A percentile compares a stretch with the other conserved stretches of the same genome.
Evolutionary conservation across 2,888 invertebrate genomes (phyloP).

Genomic region (Galerucella nymphaeae): DNA sequence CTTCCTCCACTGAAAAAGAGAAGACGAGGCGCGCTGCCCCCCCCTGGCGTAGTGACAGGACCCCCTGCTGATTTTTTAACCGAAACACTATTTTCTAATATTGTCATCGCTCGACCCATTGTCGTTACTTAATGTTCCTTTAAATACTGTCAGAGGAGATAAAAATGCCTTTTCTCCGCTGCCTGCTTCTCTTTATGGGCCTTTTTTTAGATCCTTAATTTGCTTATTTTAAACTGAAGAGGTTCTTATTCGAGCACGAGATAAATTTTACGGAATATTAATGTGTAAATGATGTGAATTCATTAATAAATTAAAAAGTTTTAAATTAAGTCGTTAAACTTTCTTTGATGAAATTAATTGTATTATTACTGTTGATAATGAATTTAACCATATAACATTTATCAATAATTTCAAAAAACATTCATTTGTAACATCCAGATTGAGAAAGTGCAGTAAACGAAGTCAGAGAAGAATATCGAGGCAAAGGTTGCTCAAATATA

Average conservation of each 20-base stretch:
- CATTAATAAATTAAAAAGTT: slow-evolving; percentile 8
- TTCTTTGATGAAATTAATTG: neutral
- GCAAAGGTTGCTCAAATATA: no score
- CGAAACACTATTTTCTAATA: slow-evolving; percentile 60
- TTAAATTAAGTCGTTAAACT: neutral
- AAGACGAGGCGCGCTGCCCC: slow-evolving; percentile 47
- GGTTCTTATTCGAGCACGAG: slow-evolving; percentile 23
- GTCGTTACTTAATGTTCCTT: slow-evolving; percentile 57
- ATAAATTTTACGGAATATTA: slow-evolving; percentile 8
- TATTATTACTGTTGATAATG: neutral
- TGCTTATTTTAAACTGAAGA: slow-evolving; percentile 33
- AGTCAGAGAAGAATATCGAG: no score
- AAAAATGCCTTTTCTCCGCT: slow-evolving; percentile 42
- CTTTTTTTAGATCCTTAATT: slow-evolving; percentile 29
- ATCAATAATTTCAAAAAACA: neutral
- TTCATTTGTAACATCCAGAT: neutral
- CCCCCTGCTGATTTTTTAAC: slow-evolving; percentile 57
- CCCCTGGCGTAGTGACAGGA: slow-evolving; percentile 57
- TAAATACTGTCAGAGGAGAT: slow-evolving; percentile 49
- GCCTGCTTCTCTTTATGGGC: slow-evolving; percentile 31
- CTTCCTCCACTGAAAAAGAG: slow-evolving; percentile 47
- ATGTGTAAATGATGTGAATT: slow-evolving; percentile 1
- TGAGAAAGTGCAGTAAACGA: no score
- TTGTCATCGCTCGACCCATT: slow-evolving; percentile 59
- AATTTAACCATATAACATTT: neutral